phyloP scores from a whole-genome alignment of 2,888 invertebrate genomes.

The Merodon equestris region DNA sequence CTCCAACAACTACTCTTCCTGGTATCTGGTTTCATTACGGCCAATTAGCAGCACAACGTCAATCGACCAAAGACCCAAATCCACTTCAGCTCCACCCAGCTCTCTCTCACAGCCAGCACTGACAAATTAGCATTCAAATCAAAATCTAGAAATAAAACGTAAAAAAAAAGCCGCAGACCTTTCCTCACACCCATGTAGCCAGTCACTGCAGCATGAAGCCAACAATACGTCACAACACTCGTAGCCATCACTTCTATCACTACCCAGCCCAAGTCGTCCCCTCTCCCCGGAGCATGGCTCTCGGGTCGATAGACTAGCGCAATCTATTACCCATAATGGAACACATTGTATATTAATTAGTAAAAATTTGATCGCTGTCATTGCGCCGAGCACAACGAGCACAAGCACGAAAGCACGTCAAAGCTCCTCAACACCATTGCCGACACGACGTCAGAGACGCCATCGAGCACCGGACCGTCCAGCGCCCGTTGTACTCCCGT shows the following conservation, averaged over 20 bases:
- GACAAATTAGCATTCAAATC: slow-evolving; percentile 52
- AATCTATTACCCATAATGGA: slow-evolving; percentile 63
- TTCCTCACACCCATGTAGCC: slow-evolving; percentile 43
- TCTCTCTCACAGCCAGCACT: slow-evolving; percentile 15
- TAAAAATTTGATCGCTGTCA: slow-evolving; percentile 68
- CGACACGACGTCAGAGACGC: neutral
- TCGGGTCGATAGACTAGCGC: neutral
- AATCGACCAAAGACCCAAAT: slow-evolving; percentile 40
- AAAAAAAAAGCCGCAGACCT: no score
- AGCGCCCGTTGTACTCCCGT: neutral
- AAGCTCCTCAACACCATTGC: slow-evolving; percentile 13
- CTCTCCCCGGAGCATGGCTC: slow-evolving; percentile 3
- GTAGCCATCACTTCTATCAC: slow-evolving; percentile 62
- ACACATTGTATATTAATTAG: slow-evolving; percentile 69
- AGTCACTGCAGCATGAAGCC: slow-evolving; percentile 45
- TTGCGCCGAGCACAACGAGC: slow-evolving; percentile 38
- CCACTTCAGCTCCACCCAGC: slow-evolving; percentile 55
- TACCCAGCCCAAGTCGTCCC: no score
- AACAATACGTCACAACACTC: slow-evolving; percentile 63
- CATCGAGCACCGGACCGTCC: neutral
- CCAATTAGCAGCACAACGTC: slow-evolving; percentile 56
- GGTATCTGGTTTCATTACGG: slow-evolving; percentile 57
- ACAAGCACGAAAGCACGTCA: slow-evolving; percentile 34
- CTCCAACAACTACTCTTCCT: slow-evolving; percentile 57
- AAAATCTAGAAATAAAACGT: slow-evolving; percentile 27